Base-by-base conservation (phyloP, 1,140 invertebrate species). In the Manduca sexta region DNA sequence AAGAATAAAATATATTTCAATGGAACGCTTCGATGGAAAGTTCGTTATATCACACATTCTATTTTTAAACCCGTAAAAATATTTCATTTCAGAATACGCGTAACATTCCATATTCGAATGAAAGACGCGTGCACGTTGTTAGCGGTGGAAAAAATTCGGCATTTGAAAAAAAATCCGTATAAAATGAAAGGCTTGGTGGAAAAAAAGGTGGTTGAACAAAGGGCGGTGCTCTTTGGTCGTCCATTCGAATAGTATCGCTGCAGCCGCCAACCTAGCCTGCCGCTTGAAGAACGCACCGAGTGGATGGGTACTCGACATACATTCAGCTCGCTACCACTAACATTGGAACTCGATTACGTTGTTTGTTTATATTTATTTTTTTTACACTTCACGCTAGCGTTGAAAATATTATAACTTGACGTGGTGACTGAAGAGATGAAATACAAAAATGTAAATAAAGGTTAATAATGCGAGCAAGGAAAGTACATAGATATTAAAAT, bases 191-290 rank as follows among this genome's bases (percentile, higher is more conserved):
- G 49, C 42, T 44, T 40, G 46, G 44, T 46, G 46, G 45, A 51
- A 56, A 66, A 52, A 60, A n/a, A 33, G 44, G 39, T 39, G 13
- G 26, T 12, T 41, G 58, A 56, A 69, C 65, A 65, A 69, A 63
- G 56, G 29, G 39, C 40, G 17, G 34, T 40, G 39, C 52, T 56
- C 55, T 64, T 57, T 49, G 56, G 51, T 52, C 50, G 53, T 51
- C 56, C 55, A 63, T 63, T 60, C 54, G 56, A 61, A 56, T 51
- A 51, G 60, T 63, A 68, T 60, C 56, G 65, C 30, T 45, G 54
- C 43, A 51, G 21, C 21, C 21, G 21, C 33, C 46, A 60, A 53
- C 42, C 40, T 52, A 39, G 45, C 53, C 21, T 18, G 14, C 55
- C 38, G 45, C 53, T 30, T 18, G 14, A 49, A 49, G 48, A 46